Evolutionary conservation across 2,797 vertebrate genomes (phyloP), one percentile per base, ranked within the genome.

Genomic region (Trachops cirrhosus): DNA sequence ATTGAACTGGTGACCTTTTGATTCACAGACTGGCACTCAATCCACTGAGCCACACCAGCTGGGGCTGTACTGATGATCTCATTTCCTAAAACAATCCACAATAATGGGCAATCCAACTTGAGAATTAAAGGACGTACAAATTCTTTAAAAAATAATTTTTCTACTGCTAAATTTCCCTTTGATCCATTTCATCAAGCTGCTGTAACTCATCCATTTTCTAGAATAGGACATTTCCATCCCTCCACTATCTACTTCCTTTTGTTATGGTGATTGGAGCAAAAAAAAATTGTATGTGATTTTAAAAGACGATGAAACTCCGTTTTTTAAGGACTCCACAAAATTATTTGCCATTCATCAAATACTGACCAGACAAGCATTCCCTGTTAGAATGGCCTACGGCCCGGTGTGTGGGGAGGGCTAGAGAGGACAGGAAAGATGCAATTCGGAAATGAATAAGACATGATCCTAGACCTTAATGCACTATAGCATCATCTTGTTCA

Each of bases 341-440:
- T 86, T 26, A 71, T 71, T 79, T 86, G 62, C 24, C 34, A 75
- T 46, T 89, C 64, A 87, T 92, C 77, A 97, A 82, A 14, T 91
- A 95, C 24, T 80, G 50, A 71, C 54, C 75, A 87, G 34, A 21
- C 5, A 87, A 87, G 18, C 4, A 39, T 68, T 74, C 15, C 9
- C 34, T 86, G 9, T 71, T 52, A 54, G 18, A 90, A 86, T 39
- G 48, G 48, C 16, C 22, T 26, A 9, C 6, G 54, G 22, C 14
- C 26, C 26, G 9, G 16, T 44, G 2, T 34, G 3, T 22, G 19
- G 21, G 32, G 15, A 34, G 4, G 10, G 9, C 3, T 19, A 52
- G 50, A 89, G 26, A 93, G 1, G 16, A 48, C 3, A 67, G 19
- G 19, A 90, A 70, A 39, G 22, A 54, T 4, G 18, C 10, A 41